Base-by-base conservation (phyloP, 1,140 invertebrate genomes). In the Lerema accius region DNA sequence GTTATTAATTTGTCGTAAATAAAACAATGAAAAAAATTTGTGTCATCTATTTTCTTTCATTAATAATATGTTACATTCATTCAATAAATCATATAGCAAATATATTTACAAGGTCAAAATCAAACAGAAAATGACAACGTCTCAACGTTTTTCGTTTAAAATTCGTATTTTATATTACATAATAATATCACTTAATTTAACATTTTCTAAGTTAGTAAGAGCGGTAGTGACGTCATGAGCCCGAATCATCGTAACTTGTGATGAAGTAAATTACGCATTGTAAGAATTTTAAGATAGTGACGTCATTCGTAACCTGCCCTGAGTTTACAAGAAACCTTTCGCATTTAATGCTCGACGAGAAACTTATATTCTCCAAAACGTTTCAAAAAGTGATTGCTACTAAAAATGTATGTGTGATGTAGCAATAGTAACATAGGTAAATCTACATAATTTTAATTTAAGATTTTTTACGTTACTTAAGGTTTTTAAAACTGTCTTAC, bases 1-100 rank as follows among this genome's bases (percentile, higher is more conserved):
- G n/a, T n/a, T n/a, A n/a, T n/a, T n/a, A n/a, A n/a, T n/a, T n/a
- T n/a, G n/a, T n/a, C n/a, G 1, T 15, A 55, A 88, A 86, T 89
- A 74, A 90, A 84, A 86, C 84, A 71, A 76, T 43, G 23, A 43
- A 56, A 69, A 89, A 90, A 91, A 89, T 89, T 83, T 89, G 87
- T 89, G 77, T 89, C 87, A 89, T 91, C 90, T 91, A 91, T 91
- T 89, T 91, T 69, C 62, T 86, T 87, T 89, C 84, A 86, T 87
- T 89, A 90, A 84, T 91, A 91, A 89, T 91, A 91, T 91, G 89
- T 89, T 91, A 91, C 90, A 91, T 91, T 91, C 87, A 91, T 91
- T 89, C 90, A 88, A 77, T 89, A 89, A 90, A 90, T 88, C 78
- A 91, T 91, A 91, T 89, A 90, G 87, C 87, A 89, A 90, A 87